A percentile compares a stretch with the other conserved stretches of the same genome.
These are phyloP conservation scores for Carcina quercana DNA, from an alignment of 2,888 invertebrate species.

Conservation along the genomic window DNA sequence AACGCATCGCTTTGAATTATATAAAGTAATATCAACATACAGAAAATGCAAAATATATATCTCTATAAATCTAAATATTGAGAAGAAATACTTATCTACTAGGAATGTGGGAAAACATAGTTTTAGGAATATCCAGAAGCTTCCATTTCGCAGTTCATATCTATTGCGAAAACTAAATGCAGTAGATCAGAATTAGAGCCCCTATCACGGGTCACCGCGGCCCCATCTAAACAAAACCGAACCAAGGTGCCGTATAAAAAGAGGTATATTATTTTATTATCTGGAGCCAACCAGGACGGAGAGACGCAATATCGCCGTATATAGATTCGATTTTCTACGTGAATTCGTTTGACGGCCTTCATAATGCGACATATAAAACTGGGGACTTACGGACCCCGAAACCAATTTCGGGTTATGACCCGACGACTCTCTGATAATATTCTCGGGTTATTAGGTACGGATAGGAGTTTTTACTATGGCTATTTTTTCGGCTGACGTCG, in stretches of 20 bases:
- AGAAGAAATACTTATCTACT: too few relatives aligned
- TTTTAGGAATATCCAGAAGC: too few relatives aligned
- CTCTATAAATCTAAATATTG: too few relatives aligned
- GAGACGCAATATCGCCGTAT: slow-evolving; percentile 70
- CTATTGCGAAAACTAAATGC: too few relatives aligned
- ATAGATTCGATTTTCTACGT: slow-evolving; percentile 77
- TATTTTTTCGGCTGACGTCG: slow-evolving; percentile 70
- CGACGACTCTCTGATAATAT: slow-evolving; percentile 75
- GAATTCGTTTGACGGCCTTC: slow-evolving; percentile 77
- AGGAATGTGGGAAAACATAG: too few relatives aligned
- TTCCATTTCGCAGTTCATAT: too few relatives aligned
- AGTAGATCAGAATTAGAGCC: slow-evolving; percentile 4
- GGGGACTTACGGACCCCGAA: slow-evolving; percentile 75
- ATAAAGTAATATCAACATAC: too few relatives aligned
- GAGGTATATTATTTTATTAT: slow-evolving; percentile 74
- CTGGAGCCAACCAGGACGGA: slow-evolving; percentile 60
- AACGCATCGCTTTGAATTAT: too few relatives aligned
- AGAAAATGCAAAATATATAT: too few relatives aligned
- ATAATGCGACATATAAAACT: slow-evolving; percentile 76
- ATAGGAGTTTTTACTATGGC: slow-evolving; percentile 75
- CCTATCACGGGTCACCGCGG: slow-evolving; percentile 27
- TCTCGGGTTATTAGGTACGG: slow-evolving; percentile 74
- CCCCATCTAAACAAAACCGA: slow-evolving; percentile 28
- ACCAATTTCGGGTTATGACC: slow-evolving; percentile 76
- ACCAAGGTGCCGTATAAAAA: slow-evolving; percentile 51